Percentiles rank a stretch among this genome's conserved stretches.
These are phyloP conservation scores for Phthorimaea operculella DNA, from an alignment of 1,140 invertebrate species.

Conservation along the genomic window DNA sequence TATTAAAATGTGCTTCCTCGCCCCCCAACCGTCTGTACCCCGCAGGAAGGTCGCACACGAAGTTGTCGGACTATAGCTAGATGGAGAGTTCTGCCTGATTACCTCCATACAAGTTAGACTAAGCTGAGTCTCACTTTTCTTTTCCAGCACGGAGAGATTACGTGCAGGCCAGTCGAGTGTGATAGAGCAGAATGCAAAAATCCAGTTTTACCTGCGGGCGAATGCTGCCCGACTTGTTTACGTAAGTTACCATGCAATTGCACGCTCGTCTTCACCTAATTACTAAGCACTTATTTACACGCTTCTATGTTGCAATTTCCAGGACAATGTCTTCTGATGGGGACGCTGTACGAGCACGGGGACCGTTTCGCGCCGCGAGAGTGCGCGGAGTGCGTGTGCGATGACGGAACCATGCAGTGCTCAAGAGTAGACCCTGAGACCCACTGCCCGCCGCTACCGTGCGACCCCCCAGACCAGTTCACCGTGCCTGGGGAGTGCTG, in stretches of 20 bases:
- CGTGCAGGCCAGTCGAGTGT: conserved; percentile 83
- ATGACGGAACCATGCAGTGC: conserved; percentile 85
- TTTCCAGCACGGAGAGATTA: conserved; percentile 81
- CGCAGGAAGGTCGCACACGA: too few relatives aligned
- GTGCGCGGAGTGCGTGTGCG: conserved; percentile 80
- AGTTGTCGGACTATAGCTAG: too few relatives aligned
- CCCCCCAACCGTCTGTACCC: too few relatives aligned
- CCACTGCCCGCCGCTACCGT: conserved; percentile 83
- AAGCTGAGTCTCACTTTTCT: too few relatives aligned
- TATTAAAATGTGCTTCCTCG: too few relatives aligned
- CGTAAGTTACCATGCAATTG: conserved; percentile 75
- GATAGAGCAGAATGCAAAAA: conserved; percentile 80
- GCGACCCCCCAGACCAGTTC: conserved; percentile 80
- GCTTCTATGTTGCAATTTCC: conserved; percentile 13
- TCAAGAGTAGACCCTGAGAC: conserved; percentile 77
- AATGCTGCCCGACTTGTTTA: conserved; percentile 87
- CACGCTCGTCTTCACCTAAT: too few relatives aligned
- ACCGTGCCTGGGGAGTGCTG: conserved; percentile 88
- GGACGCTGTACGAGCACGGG: conserved; percentile 85
- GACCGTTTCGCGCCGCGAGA: conserved; percentile 78
- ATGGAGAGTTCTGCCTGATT: too few relatives aligned
- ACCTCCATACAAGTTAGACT: too few relatives aligned
- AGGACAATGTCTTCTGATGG: conserved; percentile 84
- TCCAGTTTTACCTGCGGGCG: conserved; percentile 78
- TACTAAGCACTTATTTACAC: too few relatives aligned